phyloP scores from a whole-genome alignment of 1,140 invertebrate species.

The Lucilia sericata region DNA sequence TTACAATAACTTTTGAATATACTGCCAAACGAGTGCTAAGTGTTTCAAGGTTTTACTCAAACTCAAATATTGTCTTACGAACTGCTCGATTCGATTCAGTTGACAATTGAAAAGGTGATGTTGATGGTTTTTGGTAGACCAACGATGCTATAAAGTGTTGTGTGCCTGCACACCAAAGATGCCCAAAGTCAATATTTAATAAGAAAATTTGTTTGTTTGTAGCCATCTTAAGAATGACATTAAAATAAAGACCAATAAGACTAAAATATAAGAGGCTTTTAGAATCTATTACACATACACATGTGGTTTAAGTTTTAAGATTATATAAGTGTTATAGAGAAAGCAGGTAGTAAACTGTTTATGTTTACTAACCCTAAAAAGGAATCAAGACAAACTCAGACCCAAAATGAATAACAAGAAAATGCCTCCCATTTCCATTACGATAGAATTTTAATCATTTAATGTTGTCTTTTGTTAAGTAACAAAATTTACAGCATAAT shows the following conservation, averaged over 20 bases:
- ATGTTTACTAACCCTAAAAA: no score
- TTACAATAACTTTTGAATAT: not conserved
- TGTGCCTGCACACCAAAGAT: not conserved
- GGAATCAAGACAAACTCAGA: no score
- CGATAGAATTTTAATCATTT: no score
- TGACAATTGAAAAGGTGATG: not conserved
- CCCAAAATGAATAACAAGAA: no score
- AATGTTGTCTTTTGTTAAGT: no score
- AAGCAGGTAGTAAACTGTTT: no score
- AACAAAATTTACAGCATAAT: no score
- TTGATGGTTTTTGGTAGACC: not conserved
- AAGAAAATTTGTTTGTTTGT: constrained; percentile 15
- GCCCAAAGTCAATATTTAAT: constrained; percentile 2
- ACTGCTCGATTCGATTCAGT: not conserved
- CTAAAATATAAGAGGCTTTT: not conserved
- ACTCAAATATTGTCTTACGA: not conserved
- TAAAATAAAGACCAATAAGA: not conserved
- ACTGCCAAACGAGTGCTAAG: not conserved
- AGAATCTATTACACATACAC: not conserved
- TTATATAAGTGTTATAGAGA: no score
- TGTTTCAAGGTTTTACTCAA: not conserved
- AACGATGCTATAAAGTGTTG: not conserved
- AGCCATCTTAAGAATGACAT: not conserved
- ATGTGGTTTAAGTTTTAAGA: not conserved
- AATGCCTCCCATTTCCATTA: no score